Evolutionary conservation across 1,140 invertebrate genomes (phyloP).

Genomic region (Asbolus verrucosus): DNA sequence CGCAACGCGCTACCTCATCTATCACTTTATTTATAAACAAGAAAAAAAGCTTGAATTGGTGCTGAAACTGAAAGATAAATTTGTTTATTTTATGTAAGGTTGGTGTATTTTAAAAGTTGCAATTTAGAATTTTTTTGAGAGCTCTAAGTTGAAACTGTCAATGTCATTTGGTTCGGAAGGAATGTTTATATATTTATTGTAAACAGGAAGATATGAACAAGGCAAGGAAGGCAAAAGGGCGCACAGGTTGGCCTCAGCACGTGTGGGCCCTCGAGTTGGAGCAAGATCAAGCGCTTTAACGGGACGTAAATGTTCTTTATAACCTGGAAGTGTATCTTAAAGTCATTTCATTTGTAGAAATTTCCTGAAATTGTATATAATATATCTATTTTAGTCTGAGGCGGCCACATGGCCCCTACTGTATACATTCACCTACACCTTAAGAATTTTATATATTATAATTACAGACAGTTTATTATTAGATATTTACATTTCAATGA

Average conservation of each 20-base stretch:
- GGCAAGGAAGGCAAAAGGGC: slow-evolving; percentile 74
- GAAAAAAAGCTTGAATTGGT: too few relatives aligned
- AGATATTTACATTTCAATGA: slow-evolving; percentile 55
- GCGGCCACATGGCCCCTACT: slow-evolving; percentile 62
- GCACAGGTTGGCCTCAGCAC: slow-evolving; percentile 95
- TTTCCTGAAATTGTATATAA: slow-evolving; percentile 63
- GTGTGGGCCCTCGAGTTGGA: slow-evolving; percentile 93
- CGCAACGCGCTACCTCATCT: background rate
- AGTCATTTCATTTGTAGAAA: slow-evolving; percentile 59
- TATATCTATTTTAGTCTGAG: slow-evolving; percentile 62
- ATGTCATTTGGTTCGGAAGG: background rate
- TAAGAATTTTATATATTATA: slow-evolving; percentile 62
- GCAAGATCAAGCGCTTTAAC: slow-evolving; percentile 72
- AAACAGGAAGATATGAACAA: slow-evolving; percentile 62
- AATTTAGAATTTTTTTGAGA: background rate
- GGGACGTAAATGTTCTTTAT: slow-evolving; percentile 48
- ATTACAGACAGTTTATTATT: slow-evolving; percentile 58
- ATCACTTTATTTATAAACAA: background rate
- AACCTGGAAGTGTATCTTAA: slow-evolving; percentile 59
- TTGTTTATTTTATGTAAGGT: too few relatives aligned
- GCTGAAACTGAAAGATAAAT: too few relatives aligned
- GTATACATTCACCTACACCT: slow-evolving; percentile 63
- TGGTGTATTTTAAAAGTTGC: too few relatives aligned
- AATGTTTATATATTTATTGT: slow-evolving; percentile 53
- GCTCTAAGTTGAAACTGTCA: background rate